Base-by-base conservation (phyloP, 1,140 invertebrate species). In the Cardiocondyla obscurior region DNA sequence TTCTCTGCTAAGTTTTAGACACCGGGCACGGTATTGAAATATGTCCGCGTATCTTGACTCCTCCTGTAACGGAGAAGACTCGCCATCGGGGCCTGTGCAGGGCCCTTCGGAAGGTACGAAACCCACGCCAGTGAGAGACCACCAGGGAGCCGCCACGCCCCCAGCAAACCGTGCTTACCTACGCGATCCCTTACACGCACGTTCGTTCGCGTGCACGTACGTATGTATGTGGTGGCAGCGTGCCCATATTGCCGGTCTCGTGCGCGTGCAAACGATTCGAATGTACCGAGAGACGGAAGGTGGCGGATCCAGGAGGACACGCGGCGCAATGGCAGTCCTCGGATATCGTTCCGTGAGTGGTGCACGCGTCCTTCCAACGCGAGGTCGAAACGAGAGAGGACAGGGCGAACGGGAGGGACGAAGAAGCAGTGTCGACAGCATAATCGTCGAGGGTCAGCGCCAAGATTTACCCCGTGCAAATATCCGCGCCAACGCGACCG, bases 91-190 rank as follows among this genome's bases (percentile, higher is more conserved):
- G 28, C 39, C 49, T 58, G 22, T 49, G 16, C 36, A 19, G 42
- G 36, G 30, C 19, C 69, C 72, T 73, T 55, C 69, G 64, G 64
- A 58, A 49, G 44, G 67, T 60, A 85, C 83, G 87, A 83, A 89
- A 88, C 82, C 86, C 90, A 88, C 90, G 91, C 92, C 91, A 91
- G 92, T 92, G 92, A 91, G 85, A 90, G 91, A 93, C 92, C 93
- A 93, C 92, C 92, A 91, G 90, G 87, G 90, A 92, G 91, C 90
- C 90, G 92, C 90, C 92, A 92, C 92, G 92, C 93, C 92, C 90
- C 91, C 90, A 84, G 81, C 74, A 49, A 86, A 86, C 85, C 88
- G 83, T 84, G 64, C 67, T 85, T 82, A 85, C 53, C 53, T 70
- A 74, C 62, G 60, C 79, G 62, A 53, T 82, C 64, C 58, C 46